Evolutionary conservation across 92 coral and sea anemone species (phyloP).

Genomic region (Zoanthus solanderi): DNA sequence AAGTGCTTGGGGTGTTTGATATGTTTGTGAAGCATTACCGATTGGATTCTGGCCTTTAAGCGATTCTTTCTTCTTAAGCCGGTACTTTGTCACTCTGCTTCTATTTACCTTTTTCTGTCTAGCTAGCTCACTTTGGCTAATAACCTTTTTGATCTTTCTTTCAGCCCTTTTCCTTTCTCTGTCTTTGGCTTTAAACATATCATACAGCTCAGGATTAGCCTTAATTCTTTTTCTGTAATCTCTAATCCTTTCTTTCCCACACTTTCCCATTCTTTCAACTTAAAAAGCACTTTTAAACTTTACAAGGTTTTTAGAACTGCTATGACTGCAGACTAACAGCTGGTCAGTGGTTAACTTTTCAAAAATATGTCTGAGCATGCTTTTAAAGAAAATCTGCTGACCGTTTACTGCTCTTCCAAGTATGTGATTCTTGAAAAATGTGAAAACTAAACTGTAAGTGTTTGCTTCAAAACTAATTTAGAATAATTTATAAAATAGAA

Average conservation of each 20-base stretch:
- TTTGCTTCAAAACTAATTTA: neutral
- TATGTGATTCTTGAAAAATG: slow-evolving; percentile 21
- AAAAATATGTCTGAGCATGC: slow-evolving; percentile 30
- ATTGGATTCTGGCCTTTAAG: no score
- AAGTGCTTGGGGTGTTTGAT: slow-evolving; percentile 26
- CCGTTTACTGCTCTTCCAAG: slow-evolving; percentile 10
- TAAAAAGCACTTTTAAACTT: neutral
- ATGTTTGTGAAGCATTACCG: neutral
- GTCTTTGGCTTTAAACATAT: slow-evolving; percentile 26
- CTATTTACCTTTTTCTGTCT: slow-evolving; percentile 1
- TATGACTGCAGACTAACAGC: slow-evolving; percentile 25
- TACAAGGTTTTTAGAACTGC: slow-evolving; percentile 11
- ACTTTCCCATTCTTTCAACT: slow-evolving; percentile 27
- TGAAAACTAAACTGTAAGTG: neutral
- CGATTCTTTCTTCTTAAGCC: neutral
- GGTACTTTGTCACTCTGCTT: neutral
- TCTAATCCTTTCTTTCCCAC: slow-evolving; percentile 22
- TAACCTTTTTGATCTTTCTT: neutral
- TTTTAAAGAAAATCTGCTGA: slow-evolving; percentile 20
- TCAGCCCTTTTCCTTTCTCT: slow-evolving; percentile 14
- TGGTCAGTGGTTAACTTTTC: slow-evolving; percentile 40
- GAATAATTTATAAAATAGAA: slow-evolving; percentile 6
- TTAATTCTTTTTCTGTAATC: slow-evolving; percentile 26
- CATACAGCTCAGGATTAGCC: slow-evolving; percentile 14
- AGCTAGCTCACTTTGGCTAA: slow-evolving; percentile 13